These are phyloP conservation scores for Semnornis frantzii DNA, from an alignment of 2,113 vertebrate genomes.

Conservation along the genomic window DNA sequence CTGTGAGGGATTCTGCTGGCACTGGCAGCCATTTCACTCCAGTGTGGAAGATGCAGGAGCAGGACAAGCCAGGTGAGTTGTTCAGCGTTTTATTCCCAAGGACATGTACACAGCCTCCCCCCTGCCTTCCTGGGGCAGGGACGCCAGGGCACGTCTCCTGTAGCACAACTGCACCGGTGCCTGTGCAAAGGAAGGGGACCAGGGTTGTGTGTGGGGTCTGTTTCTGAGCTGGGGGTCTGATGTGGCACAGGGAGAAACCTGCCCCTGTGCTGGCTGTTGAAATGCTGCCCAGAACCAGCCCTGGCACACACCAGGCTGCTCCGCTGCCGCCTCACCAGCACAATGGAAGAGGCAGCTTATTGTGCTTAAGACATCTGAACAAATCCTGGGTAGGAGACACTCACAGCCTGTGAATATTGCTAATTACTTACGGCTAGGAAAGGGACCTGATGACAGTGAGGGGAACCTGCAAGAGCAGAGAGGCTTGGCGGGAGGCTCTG, in stretches of 20 bases:
- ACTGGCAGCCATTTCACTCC: neutral
- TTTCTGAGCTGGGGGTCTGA: slow-evolving; percentile 26
- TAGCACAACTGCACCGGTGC: neutral
- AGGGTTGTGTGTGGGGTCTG: slow-evolving; percentile 29
- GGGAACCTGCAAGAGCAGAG: neutral
- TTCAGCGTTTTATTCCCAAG: slow-evolving; percentile 63
- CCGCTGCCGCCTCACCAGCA: neutral
- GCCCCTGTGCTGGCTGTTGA: neutral
- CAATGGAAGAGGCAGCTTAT: slow-evolving; percentile 54
- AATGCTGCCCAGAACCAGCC: neutral
- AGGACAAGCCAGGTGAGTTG: neutral
- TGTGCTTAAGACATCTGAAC: slow-evolving; percentile 77
- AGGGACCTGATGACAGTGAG: neutral
- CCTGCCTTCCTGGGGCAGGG: slow-evolving; percentile 3
- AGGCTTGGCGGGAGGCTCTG: neutral
- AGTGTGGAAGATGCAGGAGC: neutral
- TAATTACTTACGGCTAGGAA: slow-evolving; percentile 62
- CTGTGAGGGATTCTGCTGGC: neutral
- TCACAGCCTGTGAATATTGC: slow-evolving; percentile 66
- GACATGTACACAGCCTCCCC: slow-evolving; percentile 50
- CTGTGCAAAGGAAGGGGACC: slow-evolving; percentile 68
- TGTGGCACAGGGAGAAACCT: slow-evolving; percentile 39
- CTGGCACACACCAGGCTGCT: neutral
- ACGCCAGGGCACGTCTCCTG: neutral
- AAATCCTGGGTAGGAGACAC: slow-evolving; percentile 64